These are phyloP conservation scores for Drosophila meridiana DNA, from an alignment of 2,888 invertebrate genomes.

Conservation along the genomic window DNA sequence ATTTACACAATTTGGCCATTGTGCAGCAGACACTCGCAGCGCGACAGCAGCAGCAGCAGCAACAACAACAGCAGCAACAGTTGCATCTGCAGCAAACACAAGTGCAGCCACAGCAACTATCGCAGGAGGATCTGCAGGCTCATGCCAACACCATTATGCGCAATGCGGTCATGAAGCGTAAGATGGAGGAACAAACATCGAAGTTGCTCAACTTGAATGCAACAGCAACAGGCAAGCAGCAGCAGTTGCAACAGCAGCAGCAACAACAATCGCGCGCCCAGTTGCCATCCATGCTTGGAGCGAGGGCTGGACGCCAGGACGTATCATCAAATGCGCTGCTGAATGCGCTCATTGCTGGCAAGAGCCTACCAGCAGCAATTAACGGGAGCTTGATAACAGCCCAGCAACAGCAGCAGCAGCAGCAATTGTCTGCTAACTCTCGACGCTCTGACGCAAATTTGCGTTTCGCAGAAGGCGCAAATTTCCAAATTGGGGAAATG, in stretches of 20 bases:
- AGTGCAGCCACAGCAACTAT: constrained; percentile 41
- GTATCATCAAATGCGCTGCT: constrained; percentile 60
- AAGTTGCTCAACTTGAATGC: constrained; percentile 78
- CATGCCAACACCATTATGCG: constrained; percentile 84
- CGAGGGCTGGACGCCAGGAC: constrained; percentile 45
- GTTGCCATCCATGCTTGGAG: constrained; percentile 30
- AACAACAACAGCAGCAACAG: constrained; percentile 46
- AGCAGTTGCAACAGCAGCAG: constrained; percentile 12
- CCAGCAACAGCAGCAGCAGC: constrained; percentile 48
- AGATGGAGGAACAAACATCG: constrained; percentile 81
- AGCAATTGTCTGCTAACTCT: constrained; percentile 35
- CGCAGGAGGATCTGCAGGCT: constrained; percentile 82
- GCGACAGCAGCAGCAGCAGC: constrained; percentile 73
- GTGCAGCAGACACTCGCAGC: constrained; percentile 81
- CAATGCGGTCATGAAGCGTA: constrained; percentile 84
- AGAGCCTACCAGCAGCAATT: constrained; percentile 36
- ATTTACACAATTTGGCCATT: constrained; percentile 82
- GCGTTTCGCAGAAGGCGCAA: constrained; percentile 55
- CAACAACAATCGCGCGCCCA: constrained; percentile 53
- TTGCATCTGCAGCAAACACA: constrained; percentile 32
- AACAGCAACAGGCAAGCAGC: constrained; percentile 41
- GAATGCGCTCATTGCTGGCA: constrained; percentile 63
- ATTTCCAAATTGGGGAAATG: constrained; percentile 50
- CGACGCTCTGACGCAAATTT: constrained; percentile 50
- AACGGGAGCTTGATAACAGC: constrained; percentile 30